phyloP scores from a whole-genome alignment of 2,113 vertebrate genomes.

The Lucifuga dentata region DNA sequence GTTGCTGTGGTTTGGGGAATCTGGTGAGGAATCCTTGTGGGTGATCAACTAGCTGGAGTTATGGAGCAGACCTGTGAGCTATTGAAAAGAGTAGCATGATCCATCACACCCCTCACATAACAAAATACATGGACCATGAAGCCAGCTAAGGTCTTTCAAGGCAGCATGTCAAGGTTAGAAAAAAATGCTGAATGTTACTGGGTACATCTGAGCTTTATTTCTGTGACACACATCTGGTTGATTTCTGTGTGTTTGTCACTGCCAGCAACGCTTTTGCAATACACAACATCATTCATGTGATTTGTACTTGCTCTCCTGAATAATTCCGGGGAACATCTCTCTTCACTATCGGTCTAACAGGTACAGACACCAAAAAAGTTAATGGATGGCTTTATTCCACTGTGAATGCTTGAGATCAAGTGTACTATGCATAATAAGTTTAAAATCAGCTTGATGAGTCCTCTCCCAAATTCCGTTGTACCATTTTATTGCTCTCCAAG shows the following conservation, averaged over 20 bases:
- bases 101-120: too few relatives aligned
- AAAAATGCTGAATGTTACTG: too few relatives aligned
- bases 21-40: not conserved
- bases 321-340: not conserved
- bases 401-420: slow-evolving; percentile 30
- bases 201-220: too few relatives aligned
- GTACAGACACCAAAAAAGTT: slow-evolving; percentile 7
- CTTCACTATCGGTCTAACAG: slow-evolving; percentile 8
- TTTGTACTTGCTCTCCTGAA: too few relatives aligned
- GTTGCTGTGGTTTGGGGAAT: too few relatives aligned
- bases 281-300: too few relatives aligned
- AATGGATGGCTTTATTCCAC: slow-evolving; percentile 12
- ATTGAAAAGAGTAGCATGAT: not conserved
- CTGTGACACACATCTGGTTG: too few relatives aligned
- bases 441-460: slow-evolving; percentile 19
- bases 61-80: not conserved
- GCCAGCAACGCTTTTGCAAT: too few relatives aligned
- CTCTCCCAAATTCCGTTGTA: slow-evolving; percentile 16
- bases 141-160: too few relatives aligned
- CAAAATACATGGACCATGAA: too few relatives aligned
- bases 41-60: not conserved
- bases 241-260: too few relatives aligned
- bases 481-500: slow-evolving; percentile 30
- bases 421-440: slow-evolving; percentile 26
- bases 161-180: too few relatives aligned